Evolutionary conservation across 2,113 vertebrate species (phyloP), one percentile per base, ranked within the genome.

Genomic region (Percopsis transmontana): DNA sequence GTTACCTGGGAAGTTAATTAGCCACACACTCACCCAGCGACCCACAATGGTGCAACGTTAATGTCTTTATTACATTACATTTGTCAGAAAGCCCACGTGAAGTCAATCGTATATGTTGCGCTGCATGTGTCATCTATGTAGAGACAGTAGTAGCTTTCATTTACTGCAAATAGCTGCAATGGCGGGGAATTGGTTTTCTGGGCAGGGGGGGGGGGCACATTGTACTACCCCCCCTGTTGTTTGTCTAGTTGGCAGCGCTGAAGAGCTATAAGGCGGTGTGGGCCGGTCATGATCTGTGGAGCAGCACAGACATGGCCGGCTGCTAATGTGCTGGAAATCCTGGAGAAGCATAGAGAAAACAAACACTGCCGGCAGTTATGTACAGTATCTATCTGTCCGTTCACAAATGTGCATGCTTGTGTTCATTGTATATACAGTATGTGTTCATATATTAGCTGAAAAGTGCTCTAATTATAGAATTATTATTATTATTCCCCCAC

Each of bases 301-400:
- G 72, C 76, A 14, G 66, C 1, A 11, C 21, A 18, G 59, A 68
- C 66, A 61, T 66, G 72, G 58, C 79, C 77, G 72, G 44, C n/a
- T 68, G 66, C 61, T 85, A 87, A 83, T 87, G 81, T 87, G 19
- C 83, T 83, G 82, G 81, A 90, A 90, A 86, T 81, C 85, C 86
- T 81, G 58, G 15, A 63, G 63, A 58, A 40, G 58, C 55, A 70
- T 39, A 58, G 56, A 63, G 15, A 52, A 23, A 72, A 73, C 59
- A 84, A 77, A 78, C 70, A 23, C 1, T 59, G 2, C 51, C 7
- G 41, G 39, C 63, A 42, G 57, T 39, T 39, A 1, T 50, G 21
- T 19, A 19, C 6, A 39, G 5, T 9, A 9, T 57, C 41, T 62
- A 51, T 66, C 13, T 53, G 41, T 59, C 20, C 20, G 50, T 38